Evolutionary conservation across 2,888 invertebrate genomes (phyloP), one percentile per base, ranked within the genome.

Genomic region (Odiellus spinosus): DNA sequence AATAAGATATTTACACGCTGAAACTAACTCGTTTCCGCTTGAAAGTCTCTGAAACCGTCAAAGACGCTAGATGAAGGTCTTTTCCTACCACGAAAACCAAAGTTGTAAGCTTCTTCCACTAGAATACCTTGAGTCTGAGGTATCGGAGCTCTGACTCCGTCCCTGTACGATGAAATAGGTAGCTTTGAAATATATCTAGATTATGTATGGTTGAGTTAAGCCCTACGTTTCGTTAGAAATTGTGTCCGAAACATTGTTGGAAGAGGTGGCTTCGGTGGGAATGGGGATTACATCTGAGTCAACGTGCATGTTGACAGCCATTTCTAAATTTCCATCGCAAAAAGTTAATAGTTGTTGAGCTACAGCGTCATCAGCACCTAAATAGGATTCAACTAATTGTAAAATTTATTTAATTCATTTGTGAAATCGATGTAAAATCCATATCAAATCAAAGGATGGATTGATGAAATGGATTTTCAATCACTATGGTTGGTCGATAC

Each of bases 241-340:
- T 4, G 26, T 8, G 26, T n/a, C n/a, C n/a, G n/a, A n/a, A n/a
- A n/a, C n/a, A n/a, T n/a, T n/a, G n/a, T n/a, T n/a, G n/a, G n/a
- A n/a, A n/a, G n/a, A n/a, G 26, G 4, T 26, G 26, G 8, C 26
- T 8, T 8, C 8, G 26, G 26, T n/a, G n/a, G n/a, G n/a, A 6
- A 26, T 26, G 8, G 26, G 26, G 8, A 26, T 8, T 6, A 26
- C 8, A 26, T 53, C 53, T 17, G 58, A 59, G 51, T 70, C 70
- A 59, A 71, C 64, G 53, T 68, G 68, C 68, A 71, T 70, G 35
- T 67, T 67, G 42, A 71, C 61, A 4, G 71, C 71, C 59, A 68
- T 60, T 52, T 70, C 67, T 44, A 71, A 53, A 56, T 70, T 67
- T 35, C 67, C 64, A 50, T 62, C 60, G 56, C 69, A 70, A 14